Conservation (phyloP, 2,888 invertebrate species). For the Drosophila testacea region DNA sequence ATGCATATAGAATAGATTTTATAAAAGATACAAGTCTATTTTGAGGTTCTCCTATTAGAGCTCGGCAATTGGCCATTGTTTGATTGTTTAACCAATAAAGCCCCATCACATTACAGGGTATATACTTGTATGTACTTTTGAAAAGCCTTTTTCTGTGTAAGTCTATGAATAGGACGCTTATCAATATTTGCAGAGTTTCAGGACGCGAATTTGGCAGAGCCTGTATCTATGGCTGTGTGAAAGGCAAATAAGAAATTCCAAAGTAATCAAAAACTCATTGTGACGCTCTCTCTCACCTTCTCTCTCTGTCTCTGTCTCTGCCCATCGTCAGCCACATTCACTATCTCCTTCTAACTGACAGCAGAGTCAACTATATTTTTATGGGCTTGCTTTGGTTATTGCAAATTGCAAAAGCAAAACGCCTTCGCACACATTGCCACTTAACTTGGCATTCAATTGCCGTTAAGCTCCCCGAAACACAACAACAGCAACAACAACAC, state of each 20-base stretch:
- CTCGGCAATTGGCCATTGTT: constrained; percentile 4
- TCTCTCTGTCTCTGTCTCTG: constrained; percentile 37
- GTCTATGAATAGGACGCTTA: constrained; percentile 60
- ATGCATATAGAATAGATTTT: constrained; percentile 42
- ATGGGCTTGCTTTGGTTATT: constrained; percentile 77
- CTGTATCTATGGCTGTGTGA: constrained; percentile 45
- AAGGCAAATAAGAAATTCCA: constrained; percentile 79
- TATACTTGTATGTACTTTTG: constrained; percentile 1
- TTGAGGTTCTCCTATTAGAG: not conserved
- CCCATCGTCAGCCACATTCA: not conserved
- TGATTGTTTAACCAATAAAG: constrained; percentile 58
- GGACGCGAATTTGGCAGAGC: constrained; percentile 43
- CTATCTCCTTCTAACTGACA: constrained; percentile 18
- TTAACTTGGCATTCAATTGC: constrained; percentile 77
- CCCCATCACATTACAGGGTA: constrained; percentile 15
- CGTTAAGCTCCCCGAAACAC: constrained; percentile 62
- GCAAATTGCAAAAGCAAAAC: constrained; percentile 79
- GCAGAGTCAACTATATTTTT: constrained; percentile 74
- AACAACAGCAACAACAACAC: constrained; percentile 27
- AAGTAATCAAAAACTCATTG: constrained; percentile 82
- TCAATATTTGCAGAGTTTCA: constrained; percentile 78
- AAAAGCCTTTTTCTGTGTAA: not conserved
- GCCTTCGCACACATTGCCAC: constrained; percentile 78
- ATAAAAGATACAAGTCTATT: constrained; percentile 44
- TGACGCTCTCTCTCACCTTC: constrained; percentile 37